phyloP scores from a whole-genome alignment of 53 echinoderm and acorn worm species.

The Patiria pectinifera region DNA sequence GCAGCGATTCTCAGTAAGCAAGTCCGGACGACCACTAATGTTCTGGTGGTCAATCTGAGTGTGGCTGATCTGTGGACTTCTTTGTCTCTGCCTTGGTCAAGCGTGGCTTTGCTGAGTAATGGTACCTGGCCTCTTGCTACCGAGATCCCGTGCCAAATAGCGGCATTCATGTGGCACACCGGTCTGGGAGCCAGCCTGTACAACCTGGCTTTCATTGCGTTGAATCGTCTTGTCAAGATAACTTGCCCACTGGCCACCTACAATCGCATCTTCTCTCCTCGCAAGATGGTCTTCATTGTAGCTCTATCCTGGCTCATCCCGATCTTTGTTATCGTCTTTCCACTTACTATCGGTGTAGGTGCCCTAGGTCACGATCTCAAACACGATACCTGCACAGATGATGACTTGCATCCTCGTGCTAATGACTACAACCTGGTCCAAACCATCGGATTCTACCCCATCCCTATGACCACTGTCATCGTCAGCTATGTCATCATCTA shows the following conservation, averaged over 20 bases:
- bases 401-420: conserved; percentile 20
- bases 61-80: conserved; percentile 60
- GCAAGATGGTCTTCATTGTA: conserved; percentile 34
- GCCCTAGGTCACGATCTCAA: conserved; percentile 34
- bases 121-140: conserved; percentile 35
- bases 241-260: conserved; percentile 25
- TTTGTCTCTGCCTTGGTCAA: conserved; percentile 39
- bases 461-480: conserved; percentile 35
- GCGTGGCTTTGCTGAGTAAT: conserved; percentile 27
- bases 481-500: conserved; percentile 52
- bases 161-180: conserved; percentile 48
- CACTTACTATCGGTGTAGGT: conserved; percentile 25
- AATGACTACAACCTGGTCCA: conserved; percentile 22
- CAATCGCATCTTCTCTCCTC: conserved; percentile 26
- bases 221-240: conserved; percentile 61
- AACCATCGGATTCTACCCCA: conserved; percentile 37
- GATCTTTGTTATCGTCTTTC: conserved; percentile 26
- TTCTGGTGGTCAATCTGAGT: conserved; percentile 59
- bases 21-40: conserved; percentile 62
- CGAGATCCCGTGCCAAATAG: conserved; percentile 42
- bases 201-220: conserved; percentile 52
- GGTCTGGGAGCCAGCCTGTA: conserved; percentile 54
- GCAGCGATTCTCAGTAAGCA: conserved; percentile 42
- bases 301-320: conserved; percentile 50
- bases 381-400: conserved; percentile 25